Conservation (phyloP, 2,113 vertebrate genomes). For the Neodontobutis hainanensis region DNA sequence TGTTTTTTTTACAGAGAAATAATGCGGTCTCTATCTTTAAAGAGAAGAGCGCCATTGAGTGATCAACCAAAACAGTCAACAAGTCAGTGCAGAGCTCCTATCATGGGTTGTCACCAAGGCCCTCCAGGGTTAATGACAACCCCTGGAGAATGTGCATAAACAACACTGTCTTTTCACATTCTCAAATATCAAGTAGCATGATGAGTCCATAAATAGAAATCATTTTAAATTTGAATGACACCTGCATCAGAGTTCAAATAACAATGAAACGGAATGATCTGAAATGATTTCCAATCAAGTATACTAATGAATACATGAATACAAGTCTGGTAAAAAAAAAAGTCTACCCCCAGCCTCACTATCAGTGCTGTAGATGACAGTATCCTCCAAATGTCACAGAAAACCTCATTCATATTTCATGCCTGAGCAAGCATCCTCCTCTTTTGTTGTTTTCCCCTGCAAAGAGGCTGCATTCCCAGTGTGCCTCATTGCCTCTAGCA, state of each 20-base stretch:
- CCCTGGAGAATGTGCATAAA: background rate
- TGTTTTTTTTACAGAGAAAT: too few species aligned
- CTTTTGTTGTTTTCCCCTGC: background rate
- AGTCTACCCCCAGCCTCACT: background rate
- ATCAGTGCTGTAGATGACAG: background rate
- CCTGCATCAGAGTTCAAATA: background rate
- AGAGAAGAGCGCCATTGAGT: too few species aligned
- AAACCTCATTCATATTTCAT: constrained; percentile 20
- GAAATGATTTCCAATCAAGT: background rate
- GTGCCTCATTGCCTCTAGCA: constrained; percentile 11
- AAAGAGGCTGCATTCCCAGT: background rate
- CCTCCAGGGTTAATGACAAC: too few species aligned
- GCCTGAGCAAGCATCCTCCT: constrained; percentile 11
- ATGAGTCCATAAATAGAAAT: background rate
- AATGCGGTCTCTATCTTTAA: too few species aligned
- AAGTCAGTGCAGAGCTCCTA: too few species aligned
- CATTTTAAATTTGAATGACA: background rate
- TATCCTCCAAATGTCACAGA: constrained; percentile 13
- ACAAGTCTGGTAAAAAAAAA: background rate
- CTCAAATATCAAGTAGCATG: too few species aligned
- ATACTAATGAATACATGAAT: background rate
- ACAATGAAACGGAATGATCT: background rate
- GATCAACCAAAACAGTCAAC: too few species aligned
- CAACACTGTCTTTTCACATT: background rate
- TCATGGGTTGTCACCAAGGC: too few species aligned